phyloP scores from a whole-genome alignment of 2,113 vertebrate genomes.

The Ciconia stormi region DNA sequence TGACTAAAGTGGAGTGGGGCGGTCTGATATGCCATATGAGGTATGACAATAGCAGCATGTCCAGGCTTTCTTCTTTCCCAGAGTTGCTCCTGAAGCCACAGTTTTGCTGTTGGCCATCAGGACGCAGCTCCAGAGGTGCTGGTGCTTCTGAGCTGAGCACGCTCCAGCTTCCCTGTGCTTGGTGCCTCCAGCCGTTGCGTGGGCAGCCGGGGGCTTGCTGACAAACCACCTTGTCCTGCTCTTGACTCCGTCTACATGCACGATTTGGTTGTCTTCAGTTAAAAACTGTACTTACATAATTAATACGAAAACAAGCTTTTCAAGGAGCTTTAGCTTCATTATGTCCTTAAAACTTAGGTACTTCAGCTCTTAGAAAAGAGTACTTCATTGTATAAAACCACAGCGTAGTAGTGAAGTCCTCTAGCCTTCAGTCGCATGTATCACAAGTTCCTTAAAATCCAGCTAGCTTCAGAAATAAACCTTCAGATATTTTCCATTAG shows the following conservation, averaged over 20 bases:
- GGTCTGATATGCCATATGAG: background rate
- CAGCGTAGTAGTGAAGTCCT: background rate
- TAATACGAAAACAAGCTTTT: background rate
- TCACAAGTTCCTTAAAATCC: background rate
- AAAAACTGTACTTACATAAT: background rate
- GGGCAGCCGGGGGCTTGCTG: background rate
- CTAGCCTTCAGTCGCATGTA: background rate
- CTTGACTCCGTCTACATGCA: background rate
- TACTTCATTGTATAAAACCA: background rate
- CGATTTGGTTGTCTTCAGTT: background rate
- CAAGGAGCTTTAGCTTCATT: background rate
- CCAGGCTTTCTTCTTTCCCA: background rate
- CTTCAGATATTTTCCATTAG: background rate
- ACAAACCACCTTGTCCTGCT: background rate
- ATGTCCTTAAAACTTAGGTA: background rate
- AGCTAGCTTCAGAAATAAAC: background rate
- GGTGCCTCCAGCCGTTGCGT: background rate
- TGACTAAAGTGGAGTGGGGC: accelerated
- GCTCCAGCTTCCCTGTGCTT: accelerated
- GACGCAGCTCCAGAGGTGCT: accelerated
- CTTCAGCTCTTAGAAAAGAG: background rate
- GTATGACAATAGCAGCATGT: background rate
- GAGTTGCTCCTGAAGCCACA: background rate
- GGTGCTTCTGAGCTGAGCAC: background rate
- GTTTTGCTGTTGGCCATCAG: background rate